A percentile compares a stretch with the other conserved stretches of the same genome.
phyloP scores from a whole-genome alignment of 2,797 vertebrate species.

The Cyclopterus lumpus region DNA sequence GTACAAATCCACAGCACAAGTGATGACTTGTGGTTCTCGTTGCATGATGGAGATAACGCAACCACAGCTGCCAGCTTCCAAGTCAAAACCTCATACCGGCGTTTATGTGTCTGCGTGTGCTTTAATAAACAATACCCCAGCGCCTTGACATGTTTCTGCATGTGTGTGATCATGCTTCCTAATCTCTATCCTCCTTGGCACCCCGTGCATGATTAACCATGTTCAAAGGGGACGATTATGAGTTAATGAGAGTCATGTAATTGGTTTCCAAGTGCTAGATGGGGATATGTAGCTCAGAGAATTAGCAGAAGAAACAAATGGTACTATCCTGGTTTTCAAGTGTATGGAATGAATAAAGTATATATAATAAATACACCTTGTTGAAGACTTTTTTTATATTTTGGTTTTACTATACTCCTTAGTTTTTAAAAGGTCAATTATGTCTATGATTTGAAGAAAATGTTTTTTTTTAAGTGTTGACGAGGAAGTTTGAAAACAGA shows the following conservation, averaged over 20 bases:
- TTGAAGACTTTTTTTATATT: neutral
- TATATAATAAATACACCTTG: constrained; percentile 4
- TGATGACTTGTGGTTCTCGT: constrained; percentile 2
- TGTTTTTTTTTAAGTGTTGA: neutral
- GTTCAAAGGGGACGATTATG: constrained; percentile 67
- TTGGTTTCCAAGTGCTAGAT: constrained; percentile 62
- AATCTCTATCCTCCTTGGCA: constrained; percentile 63
- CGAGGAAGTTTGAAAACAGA: constrained; percentile 13
- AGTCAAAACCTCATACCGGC: constrained; percentile 38
- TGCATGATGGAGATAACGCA: constrained; percentile 13
- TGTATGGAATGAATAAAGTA: constrained; percentile 15
- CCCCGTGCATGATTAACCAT: constrained; percentile 67
- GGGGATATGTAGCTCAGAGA: constrained; percentile 17
- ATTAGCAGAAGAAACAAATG: neutral
- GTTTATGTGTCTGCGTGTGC: constrained; percentile 25
- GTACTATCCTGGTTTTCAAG: constrained; percentile 25
- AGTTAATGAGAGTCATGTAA: constrained; percentile 72
- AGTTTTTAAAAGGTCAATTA: neutral
- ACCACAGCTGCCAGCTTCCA: constrained; percentile 19
- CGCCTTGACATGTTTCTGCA: constrained; percentile 49
- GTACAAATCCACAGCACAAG: constrained; percentile 2
- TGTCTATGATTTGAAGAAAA: constrained; percentile 1
- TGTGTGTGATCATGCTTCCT: constrained; percentile 57
- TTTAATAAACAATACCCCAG: constrained; percentile 54
- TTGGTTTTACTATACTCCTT: neutral